Evolutionary conservation across 2,113 vertebrate genomes (phyloP).

Genomic region (Rostratula benghalensis): DNA sequence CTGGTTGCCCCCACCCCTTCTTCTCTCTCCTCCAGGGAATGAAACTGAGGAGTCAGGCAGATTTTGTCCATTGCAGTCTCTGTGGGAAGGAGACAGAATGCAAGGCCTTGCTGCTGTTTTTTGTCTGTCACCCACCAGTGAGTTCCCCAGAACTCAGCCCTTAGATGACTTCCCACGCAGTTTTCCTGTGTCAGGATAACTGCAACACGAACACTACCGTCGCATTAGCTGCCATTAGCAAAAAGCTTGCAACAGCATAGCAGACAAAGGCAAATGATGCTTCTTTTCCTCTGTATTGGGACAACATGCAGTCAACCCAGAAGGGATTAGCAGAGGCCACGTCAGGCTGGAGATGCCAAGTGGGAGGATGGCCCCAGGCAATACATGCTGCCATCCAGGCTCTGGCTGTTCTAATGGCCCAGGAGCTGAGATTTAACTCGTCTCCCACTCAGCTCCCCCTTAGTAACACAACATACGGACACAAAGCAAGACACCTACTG

Average conservation of each 20-base stretch:
- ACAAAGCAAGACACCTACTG: slow-evolving; percentile 5
- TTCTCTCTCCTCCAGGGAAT: not conserved
- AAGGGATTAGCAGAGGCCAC: not conserved
- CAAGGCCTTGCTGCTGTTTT: rapidly evolving
- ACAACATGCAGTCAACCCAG: not conserved
- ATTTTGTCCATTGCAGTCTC: rapidly evolving
- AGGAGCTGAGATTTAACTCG: not conserved
- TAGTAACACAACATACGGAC: not conserved
- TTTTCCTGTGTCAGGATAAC: not conserved
- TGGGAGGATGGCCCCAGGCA: not conserved
- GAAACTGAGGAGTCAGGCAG: not conserved
- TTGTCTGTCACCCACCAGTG: not conserved
- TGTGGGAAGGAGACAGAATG: not conserved
- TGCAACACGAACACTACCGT: rapidly evolving
- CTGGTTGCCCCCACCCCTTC: no score
- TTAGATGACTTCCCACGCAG: not conserved
- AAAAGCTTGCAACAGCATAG: not conserved
- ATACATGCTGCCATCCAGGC: not conserved
- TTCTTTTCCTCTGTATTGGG: not conserved
- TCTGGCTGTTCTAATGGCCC: not conserved
- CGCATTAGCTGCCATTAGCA: rapidly evolving
- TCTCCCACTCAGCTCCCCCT: not conserved
- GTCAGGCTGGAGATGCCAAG: not conserved
- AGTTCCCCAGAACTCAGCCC: not conserved
- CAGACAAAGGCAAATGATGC: not conserved